Evolutionary conservation across 2,888 invertebrate genomes (phyloP), one percentile per base, ranked within the genome.

Genomic region (Eupithecia tripunctaria): DNA sequence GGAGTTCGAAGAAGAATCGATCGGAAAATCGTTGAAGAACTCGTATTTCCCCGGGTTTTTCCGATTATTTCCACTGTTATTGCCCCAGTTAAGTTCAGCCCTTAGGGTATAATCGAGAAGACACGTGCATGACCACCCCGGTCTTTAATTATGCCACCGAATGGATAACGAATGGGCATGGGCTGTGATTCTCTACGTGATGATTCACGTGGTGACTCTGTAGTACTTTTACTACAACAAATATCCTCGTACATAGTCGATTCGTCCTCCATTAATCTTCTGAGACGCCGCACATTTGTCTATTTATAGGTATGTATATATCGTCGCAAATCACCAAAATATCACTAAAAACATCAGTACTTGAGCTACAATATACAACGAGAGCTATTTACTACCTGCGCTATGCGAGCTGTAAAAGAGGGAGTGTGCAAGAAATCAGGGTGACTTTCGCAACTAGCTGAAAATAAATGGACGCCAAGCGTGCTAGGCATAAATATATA

Each of bases 61-160:
- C 25, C 56, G 56, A 56, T 56, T 25, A 25, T 25, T 25, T 56
- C 56, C 43, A 5, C 21, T 21, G 51, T 51, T 10, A 51, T 12
- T 51, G 21, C 51, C 21, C 51, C 51, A 21, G 51, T 51, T 56
- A 56, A 56, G 56, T 56, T 56, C 25, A 56, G 25, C 56, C 56
- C 56, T 56, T 25, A 25, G 56, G 56, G 56, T 56, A 56, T 25
- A 56, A 56, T 56, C 25, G 4, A 56, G 56, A 56, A 56, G 56
- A 56, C 25, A 56, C 56, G 56, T 56, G 25, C 56, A 14, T 56
- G 12, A 25, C 51, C 56, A 56, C 56, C 25, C 56, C 25, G 25
- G 15, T 21, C 56, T 56, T 25, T 56, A 56, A 56, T 56, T 56
- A 14, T 14, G 25, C 1, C 5, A 56, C 25, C 25, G 56, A 25